phyloP scores from a whole-genome alignment of 2,797 vertebrate genomes.

The Gymnothorax reevesii region DNA sequence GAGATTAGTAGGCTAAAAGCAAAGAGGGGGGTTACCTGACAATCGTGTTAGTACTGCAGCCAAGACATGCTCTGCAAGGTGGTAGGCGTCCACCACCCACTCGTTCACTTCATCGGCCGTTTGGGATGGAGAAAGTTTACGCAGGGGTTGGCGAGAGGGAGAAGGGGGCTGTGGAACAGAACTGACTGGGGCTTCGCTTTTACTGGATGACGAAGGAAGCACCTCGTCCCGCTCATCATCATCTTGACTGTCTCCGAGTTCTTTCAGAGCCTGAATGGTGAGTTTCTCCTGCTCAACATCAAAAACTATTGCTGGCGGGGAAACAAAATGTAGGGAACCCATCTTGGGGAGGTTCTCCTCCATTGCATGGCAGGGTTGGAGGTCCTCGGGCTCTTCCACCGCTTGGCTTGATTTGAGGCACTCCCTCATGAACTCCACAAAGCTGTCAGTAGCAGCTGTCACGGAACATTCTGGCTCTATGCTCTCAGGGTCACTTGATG shows the following conservation, averaged over 20 bases:
- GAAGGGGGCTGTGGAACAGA: slow-evolving; percentile 41
- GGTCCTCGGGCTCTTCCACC: slow-evolving; percentile 62
- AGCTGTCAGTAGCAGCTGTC: slow-evolving; percentile 67
- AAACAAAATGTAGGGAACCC: slow-evolving; percentile 28
- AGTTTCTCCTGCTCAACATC: slow-evolving; percentile 81
- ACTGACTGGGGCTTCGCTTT: slow-evolving; percentile 39
- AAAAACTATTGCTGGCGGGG: slow-evolving; percentile 59
- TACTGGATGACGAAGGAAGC: slow-evolving; percentile 26
- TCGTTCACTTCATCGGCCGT: slow-evolving; percentile 74
- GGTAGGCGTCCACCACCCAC: slow-evolving; percentile 78
- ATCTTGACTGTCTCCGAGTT: slow-evolving; percentile 72
- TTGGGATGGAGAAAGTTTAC: slow-evolving; percentile 62
- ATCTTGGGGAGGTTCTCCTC: slow-evolving; percentile 36
- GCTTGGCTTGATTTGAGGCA: slow-evolving; percentile 72
- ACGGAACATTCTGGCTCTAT: slow-evolving; percentile 43
- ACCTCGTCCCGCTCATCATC: slow-evolving; percentile 44
- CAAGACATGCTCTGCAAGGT: slow-evolving; percentile 83
- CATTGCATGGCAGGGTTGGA: slow-evolving; percentile 25
- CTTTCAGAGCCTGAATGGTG: slow-evolving; percentile 79
- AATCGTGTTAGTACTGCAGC: slow-evolving; percentile 80
- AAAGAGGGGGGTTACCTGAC: slow-evolving; percentile 76
- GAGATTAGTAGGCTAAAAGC: slow-evolving; percentile 67
- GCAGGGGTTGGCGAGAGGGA: slow-evolving; percentile 52
- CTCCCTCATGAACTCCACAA: slow-evolving; percentile 79
- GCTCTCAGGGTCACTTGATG: slow-evolving; percentile 47